phyloP scores from a whole-genome alignment of 1,140 invertebrate species.

The Aricia agestis region DNA sequence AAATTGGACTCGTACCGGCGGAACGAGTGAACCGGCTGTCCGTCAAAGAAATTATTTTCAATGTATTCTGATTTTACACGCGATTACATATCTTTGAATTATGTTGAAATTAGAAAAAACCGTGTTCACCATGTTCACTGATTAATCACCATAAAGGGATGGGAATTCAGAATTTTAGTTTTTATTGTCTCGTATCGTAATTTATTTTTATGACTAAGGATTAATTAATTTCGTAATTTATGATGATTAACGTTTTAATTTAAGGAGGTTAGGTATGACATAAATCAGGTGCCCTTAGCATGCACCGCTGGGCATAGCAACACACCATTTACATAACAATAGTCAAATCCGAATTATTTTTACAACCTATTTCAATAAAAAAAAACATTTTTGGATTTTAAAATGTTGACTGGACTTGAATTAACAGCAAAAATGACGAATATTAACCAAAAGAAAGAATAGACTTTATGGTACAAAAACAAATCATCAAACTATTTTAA shows the following conservation, averaged over 20 bases:
- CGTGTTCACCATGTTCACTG: not conserved
- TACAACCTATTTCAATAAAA: not conserved
- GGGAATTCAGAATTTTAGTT: not conserved
- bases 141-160: constrained; percentile 1
- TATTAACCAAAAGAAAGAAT: too few relatives aligned
- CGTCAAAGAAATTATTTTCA: constrained; percentile 2
- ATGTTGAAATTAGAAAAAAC: constrained; percentile 6
- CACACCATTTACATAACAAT: not conserved
- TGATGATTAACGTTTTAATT: not conserved
- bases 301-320: not conserved
- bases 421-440: too few relatives aligned
- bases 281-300: not conserved
- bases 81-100: constrained; percentile 11
- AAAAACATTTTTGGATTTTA: too few relatives aligned
- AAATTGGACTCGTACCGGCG: not conserved
- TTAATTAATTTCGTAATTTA: not conserved
- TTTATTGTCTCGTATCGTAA: not conserved
- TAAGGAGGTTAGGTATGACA: not conserved
- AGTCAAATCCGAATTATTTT: not conserved
- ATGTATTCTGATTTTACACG: constrained; percentile 10
- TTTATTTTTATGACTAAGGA: not conserved
- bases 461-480: too few relatives aligned
- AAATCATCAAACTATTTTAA: too few relatives aligned
- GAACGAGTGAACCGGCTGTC: not conserved
- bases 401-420: too few relatives aligned